Evolutionary conservation across 2,888 invertebrate genomes (phyloP).

Genomic region (Geotrupes spiniger): DNA sequence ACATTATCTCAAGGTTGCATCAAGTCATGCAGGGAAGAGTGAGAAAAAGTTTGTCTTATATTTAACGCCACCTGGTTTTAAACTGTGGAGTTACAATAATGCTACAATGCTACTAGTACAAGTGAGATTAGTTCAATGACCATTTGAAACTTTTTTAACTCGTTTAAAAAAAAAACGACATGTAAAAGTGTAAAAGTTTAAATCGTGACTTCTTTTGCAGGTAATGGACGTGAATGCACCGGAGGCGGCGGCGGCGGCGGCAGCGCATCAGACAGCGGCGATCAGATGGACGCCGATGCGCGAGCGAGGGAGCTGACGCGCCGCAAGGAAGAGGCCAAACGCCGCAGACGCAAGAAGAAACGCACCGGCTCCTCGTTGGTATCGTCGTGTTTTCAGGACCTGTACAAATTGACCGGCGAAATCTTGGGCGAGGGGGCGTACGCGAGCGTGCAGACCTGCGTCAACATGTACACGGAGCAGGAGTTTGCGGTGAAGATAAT

Average conservation of each 20-base stretch:
- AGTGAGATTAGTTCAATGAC: too few relatives aligned
- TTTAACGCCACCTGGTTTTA: too few relatives aligned
- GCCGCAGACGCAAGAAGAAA: slow-evolving; percentile 86
- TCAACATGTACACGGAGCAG: slow-evolving; percentile 84
- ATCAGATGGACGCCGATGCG: slow-evolving; percentile 57
- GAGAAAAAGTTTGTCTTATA: too few relatives aligned
- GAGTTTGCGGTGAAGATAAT: slow-evolving; percentile 98
- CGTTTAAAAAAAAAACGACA: too few relatives aligned
- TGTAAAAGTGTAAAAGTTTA: too few relatives aligned
- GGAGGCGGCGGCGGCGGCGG: slow-evolving; percentile 53
- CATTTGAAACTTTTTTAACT: too few relatives aligned
- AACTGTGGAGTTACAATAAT: too few relatives aligned
- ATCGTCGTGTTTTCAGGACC: slow-evolving; percentile 90
- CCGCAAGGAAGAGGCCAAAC: slow-evolving; percentile 85
- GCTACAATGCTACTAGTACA: too few relatives aligned
- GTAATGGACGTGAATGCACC: slow-evolving; percentile 30
- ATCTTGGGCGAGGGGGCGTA: slow-evolving; percentile 95
- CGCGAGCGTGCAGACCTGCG: slow-evolving; percentile 92
- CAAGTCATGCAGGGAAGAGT: too few relatives aligned
- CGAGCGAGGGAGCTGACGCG: slow-evolving; percentile 66
- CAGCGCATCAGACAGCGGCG: slow-evolving; percentile 54
- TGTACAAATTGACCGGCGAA: slow-evolving; percentile 93
- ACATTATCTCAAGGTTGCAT: too few relatives aligned
- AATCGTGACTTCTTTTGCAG: slow-evolving; percentile 4
- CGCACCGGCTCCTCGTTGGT: slow-evolving; percentile 84